These are phyloP conservation scores for Zoroaster sp. DNA, from an alignment of 53 echinoderm and acorn worm genomes.

Conservation along the genomic window DNA sequence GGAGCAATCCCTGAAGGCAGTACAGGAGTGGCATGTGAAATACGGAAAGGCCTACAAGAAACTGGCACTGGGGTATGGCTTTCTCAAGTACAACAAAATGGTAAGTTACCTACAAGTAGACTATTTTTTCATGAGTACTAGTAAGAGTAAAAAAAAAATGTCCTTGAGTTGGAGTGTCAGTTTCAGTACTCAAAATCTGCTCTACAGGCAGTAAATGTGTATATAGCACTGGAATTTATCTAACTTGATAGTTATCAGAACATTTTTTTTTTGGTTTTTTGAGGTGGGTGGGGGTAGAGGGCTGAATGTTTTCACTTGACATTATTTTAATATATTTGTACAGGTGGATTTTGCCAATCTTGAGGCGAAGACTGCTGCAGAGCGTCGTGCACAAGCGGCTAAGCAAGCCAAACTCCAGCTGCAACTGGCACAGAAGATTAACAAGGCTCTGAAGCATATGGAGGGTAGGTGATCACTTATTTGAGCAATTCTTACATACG, in stretches of 20 bases:
- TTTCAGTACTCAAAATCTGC: too few species aligned
- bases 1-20: constrained; percentile 80
- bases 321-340: not conserved
- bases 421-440: constrained; percentile 62
- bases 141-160: too few species aligned
- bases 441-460: constrained; percentile 73
- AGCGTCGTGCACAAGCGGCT: constrained; percentile 66
- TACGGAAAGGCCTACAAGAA: constrained; percentile 98
- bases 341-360: constrained; percentile 96
- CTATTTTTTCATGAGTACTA: too few species aligned
- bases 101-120: constrained; percentile 22
- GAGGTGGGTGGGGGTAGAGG: too few species aligned
- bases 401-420: constrained; percentile 63
- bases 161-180: too few species aligned
- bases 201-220: too few species aligned
- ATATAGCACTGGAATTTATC: too few species aligned
- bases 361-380: constrained; percentile 73
- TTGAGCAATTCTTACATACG: too few species aligned
- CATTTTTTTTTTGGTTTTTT: too few species aligned
- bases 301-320: not conserved
- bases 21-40: constrained; percentile 86
- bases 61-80: constrained; percentile 92
- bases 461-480: constrained; percentile 59
- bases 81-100: constrained; percentile 86
- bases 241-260: too few species aligned